A percentile compares a stretch with the other conserved stretches of the same genome.
These are phyloP conservation scores for Tyrannus savana DNA, from an alignment of 2,113 vertebrate species.

Conservation along the genomic window DNA sequence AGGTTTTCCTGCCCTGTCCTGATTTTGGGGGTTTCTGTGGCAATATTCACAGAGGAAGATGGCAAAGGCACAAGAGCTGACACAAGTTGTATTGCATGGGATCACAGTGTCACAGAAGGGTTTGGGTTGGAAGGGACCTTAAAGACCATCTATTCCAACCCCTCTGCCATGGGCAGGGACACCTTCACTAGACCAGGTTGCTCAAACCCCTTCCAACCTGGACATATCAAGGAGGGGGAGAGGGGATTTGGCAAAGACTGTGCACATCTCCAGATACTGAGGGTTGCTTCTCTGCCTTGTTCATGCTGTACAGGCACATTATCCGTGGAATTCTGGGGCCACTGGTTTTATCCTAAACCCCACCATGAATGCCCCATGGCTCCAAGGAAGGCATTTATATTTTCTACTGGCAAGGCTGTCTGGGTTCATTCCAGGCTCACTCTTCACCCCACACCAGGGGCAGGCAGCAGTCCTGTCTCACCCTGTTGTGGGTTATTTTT, in stretches of 20 bases:
- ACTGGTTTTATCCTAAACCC: neutral
- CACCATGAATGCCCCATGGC: accelerated
- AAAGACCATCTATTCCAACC: neutral
- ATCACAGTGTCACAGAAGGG: neutral
- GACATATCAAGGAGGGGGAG: neutral
- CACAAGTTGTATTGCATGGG: neutral
- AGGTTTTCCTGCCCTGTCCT: neutral
- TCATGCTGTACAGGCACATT: neutral
- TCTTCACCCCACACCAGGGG: neutral
- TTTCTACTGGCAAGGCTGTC: neutral
- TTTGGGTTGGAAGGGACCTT: neutral
- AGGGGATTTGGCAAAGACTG: neutral
- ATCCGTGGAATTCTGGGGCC: neutral
- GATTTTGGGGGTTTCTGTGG: neutral
- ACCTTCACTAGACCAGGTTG: neutral
- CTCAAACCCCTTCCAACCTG: neutral
- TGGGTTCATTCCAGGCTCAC: neutral
- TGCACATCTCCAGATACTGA: neutral
- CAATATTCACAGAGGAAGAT: neutral
- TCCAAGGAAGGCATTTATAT: neutral
- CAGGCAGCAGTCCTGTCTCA: neutral
- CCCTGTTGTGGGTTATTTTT: neutral
- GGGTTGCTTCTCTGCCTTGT: neutral
- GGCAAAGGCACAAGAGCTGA: neutral
- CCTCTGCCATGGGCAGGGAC: neutral